phyloP scores from a whole-genome alignment of 2,888 invertebrate genomes.

The Acrobasis suavella region DNA sequence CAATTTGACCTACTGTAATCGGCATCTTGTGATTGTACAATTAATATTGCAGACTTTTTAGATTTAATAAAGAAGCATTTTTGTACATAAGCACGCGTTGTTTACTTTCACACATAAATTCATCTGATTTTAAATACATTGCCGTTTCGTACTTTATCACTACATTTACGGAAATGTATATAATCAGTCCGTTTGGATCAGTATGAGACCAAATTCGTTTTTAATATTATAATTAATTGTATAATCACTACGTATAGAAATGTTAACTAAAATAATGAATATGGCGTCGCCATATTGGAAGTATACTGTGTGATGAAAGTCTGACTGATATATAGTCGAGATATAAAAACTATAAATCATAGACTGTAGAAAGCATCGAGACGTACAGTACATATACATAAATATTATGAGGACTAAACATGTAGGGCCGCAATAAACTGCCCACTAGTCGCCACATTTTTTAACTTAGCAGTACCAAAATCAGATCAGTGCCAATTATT shows the following conservation, averaged over 20 bases:
- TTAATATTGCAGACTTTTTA: not conserved
- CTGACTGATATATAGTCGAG: slow-evolving; percentile 25
- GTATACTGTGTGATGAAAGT: slow-evolving; percentile 44
- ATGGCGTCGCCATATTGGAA: slow-evolving; percentile 50
- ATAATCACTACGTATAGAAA: slow-evolving; percentile 30
- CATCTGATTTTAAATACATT: too few species aligned
- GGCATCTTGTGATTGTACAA: not conserved
- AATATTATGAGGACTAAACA: slow-evolving; percentile 28
- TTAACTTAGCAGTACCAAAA: not conserved
- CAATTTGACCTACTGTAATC: not conserved
- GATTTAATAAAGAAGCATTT: not conserved
- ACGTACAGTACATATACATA: slow-evolving; percentile 30
- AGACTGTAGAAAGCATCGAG: slow-evolving; percentile 24
- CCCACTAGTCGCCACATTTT: not conserved
- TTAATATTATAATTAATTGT: not conserved
- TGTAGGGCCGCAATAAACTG: not conserved
- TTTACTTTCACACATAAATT: too few species aligned
- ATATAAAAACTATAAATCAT: slow-evolving; percentile 21
- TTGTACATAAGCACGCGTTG: too few species aligned
- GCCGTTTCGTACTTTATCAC: too few species aligned
- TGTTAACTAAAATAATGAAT: slow-evolving; percentile 49
- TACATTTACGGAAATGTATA: too few species aligned
- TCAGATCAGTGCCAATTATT: too few species aligned
- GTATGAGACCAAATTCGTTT: too few species aligned
- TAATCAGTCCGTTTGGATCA: too few species aligned